A percentile compares a stretch with the other conserved stretches of the same genome.
These are phyloP conservation scores for Nasonia longicornis DNA, from an alignment of 1,140 invertebrate species.

Conservation along the genomic window DNA sequence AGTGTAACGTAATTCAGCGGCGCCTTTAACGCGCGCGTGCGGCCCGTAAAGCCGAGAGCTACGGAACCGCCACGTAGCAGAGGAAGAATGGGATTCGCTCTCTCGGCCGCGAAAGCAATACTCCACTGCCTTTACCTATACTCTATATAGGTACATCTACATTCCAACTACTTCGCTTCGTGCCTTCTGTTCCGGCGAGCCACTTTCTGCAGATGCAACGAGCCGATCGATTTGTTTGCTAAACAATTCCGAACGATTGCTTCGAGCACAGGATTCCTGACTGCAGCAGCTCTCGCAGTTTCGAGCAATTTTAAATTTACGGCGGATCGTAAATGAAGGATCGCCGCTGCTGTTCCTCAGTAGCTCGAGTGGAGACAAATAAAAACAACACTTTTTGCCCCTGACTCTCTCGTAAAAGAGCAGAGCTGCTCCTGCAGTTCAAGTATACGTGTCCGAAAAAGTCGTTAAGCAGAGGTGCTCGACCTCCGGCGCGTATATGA, in stretches of 20 bases:
- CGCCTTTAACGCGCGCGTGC: neutral
- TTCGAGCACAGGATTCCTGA: neutral
- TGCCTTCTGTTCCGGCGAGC: neutral
- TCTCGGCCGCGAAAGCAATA: neutral
- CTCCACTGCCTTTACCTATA: neutral
- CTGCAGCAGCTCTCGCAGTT: neutral
- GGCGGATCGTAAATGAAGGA: slow-evolving; percentile 23
- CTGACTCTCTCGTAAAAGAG: neutral
- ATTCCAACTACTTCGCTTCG: neutral
- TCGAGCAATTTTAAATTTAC: slow-evolving; percentile 36
- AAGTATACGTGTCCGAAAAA: neutral
- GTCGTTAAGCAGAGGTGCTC: neutral
- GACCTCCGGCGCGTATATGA: neutral
- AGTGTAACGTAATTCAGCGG: slow-evolving; percentile 13
- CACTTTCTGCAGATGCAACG: too few relatives aligned
- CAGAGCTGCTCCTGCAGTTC: neutral
- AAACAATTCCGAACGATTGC: slow-evolving; percentile 23
- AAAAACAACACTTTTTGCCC: neutral
- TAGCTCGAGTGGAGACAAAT: neutral
- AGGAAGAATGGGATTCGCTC: neutral
- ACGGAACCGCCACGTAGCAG: neutral
- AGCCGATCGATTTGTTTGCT: slow-evolving; percentile 28
- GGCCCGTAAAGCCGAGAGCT: neutral
- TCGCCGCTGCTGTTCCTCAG: neutral
- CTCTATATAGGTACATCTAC: neutral